A percentile compares a stretch with the other conserved stretches of the same genome.
These are phyloP conservation scores for Rhombomys opimus DNA, from an alignment of 2,113 vertebrate genomes.

Conservation along the genomic window DNA sequence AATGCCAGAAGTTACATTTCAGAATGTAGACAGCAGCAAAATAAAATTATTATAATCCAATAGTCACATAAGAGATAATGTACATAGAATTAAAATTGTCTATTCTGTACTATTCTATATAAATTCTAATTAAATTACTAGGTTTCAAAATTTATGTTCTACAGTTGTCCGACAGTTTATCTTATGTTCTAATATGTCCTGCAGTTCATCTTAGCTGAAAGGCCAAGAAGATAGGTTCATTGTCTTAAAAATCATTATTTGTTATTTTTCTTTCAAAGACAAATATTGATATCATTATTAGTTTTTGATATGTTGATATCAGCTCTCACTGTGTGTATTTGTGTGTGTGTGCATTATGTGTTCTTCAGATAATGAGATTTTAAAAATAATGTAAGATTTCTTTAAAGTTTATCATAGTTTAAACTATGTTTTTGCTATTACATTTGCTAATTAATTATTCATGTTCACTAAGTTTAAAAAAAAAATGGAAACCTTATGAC, in stretches of 20 bases:
- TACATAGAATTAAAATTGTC: background rate
- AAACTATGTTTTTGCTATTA: background rate
- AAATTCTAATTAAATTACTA: constrained; percentile 30
- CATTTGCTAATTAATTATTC: background rate
- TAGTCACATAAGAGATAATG: background rate
- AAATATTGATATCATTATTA: background rate
- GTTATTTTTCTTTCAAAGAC: background rate
- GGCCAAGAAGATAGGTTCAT: background rate
- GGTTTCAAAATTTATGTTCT: background rate
- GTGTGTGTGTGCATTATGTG: background rate
- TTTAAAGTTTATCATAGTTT: background rate
- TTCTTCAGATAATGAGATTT: background rate
- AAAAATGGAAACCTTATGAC: background rate
- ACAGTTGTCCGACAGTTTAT: background rate
- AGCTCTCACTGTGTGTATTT: background rate
- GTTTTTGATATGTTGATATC: background rate
- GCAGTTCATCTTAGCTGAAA: background rate
- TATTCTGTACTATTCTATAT: background rate
- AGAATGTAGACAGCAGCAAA: background rate
- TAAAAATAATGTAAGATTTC: background rate
- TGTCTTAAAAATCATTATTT: constrained; percentile 15
- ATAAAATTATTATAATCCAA: background rate
- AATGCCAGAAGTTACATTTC: background rate
- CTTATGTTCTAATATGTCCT: background rate
- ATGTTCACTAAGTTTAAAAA: background rate